Conservation (phyloP, 2,797 vertebrate genomes). For the Sternarchorhynchus goeldii region DNA sequence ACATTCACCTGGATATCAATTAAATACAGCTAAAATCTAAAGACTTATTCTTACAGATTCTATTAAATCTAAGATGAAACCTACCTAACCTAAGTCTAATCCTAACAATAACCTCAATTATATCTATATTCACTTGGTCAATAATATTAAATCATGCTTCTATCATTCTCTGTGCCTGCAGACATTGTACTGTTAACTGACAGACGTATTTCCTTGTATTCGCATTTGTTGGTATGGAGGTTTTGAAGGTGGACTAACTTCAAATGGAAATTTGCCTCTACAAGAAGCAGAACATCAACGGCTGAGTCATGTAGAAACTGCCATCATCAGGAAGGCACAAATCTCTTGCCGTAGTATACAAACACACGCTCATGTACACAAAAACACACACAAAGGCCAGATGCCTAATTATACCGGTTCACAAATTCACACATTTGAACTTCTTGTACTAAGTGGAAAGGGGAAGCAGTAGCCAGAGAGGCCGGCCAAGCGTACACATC, state of each 20-base stretch:
- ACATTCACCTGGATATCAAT: too few species aligned
- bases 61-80: too few species aligned
- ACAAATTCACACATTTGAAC: slow-evolving; percentile 58
- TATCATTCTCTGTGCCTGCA: neutral
- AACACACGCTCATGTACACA: neutral
- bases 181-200: slow-evolving; percentile 25
- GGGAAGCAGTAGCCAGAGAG: slow-evolving; percentile 9
- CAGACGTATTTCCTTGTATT: slow-evolving; percentile 34
- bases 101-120: too few species aligned
- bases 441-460: slow-evolving; percentile 55
- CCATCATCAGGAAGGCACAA: slow-evolving; percentile 57
- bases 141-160: too few species aligned
- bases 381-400: slow-evolving; percentile 16
- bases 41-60: too few species aligned
- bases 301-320: slow-evolving; percentile 40
- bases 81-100: too few species aligned
- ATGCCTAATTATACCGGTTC: slow-evolving; percentile 29
- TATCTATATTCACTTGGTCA: too few species aligned
- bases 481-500: slow-evolving; percentile 26
- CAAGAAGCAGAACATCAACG: slow-evolving; percentile 46
- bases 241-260: slow-evolving; percentile 52
- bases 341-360: slow-evolving; percentile 39
- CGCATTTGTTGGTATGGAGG: slow-evolving; percentile 46
- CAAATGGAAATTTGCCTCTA: slow-evolving; percentile 41
- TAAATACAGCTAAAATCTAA: too few species aligned